phyloP scores from a whole-genome alignment of 2,113 vertebrate species.

The Oriolus oriolus region DNA sequence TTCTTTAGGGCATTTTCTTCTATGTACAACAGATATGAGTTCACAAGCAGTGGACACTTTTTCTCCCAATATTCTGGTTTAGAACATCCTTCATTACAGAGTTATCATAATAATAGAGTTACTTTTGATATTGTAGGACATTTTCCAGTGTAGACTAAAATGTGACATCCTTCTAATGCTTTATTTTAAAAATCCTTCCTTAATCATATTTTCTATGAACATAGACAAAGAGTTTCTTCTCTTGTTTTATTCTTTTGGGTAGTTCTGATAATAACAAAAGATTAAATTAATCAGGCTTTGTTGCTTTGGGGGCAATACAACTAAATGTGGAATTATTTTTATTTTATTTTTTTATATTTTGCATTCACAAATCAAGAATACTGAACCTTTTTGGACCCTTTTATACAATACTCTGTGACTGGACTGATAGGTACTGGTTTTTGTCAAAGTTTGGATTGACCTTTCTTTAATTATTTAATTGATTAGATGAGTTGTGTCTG shows the following conservation, averaged over 20 bases:
- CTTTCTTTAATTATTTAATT: not conserved
- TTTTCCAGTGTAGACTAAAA: not conserved
- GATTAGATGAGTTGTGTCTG: not conserved
- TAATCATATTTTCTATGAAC: not conserved
- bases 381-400: not conserved
- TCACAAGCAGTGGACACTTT: not conserved
- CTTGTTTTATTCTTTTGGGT: not conserved
- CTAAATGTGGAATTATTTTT: not conserved
- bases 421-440: not conserved
- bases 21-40: not conserved
- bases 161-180: not conserved
- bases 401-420: not conserved
- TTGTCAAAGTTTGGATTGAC: not conserved
- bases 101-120: not conserved
- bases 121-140: not conserved
- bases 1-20: constrained; percentile 32
- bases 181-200: not conserved
- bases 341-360: not conserved
- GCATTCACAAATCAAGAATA: not conserved
- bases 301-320: not conserved
- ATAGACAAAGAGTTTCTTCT: not conserved
- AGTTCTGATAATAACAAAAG: not conserved
- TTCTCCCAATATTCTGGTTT: not conserved
- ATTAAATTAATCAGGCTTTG: not conserved
- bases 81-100: not conserved